phyloP scores from a whole-genome alignment of 2,113 vertebrate species.

The Leucosticte australis region DNA sequence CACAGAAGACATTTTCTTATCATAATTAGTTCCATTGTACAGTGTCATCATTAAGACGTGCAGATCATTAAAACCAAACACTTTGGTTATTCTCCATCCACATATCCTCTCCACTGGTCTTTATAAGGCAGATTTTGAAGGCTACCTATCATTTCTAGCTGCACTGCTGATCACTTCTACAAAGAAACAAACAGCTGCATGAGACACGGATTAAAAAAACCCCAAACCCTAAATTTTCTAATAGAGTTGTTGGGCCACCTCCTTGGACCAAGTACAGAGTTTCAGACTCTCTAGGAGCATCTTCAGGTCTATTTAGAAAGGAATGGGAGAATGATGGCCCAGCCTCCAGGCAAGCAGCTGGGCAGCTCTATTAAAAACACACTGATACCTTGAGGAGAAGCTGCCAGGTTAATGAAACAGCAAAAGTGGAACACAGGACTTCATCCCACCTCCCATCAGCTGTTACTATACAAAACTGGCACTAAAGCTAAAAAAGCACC shows the following conservation, averaged over 20 bases:
- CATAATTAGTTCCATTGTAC: background rate
- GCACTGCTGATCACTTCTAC: background rate
- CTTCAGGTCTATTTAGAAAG: background rate
- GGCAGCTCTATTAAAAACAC: background rate
- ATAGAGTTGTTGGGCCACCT: background rate
- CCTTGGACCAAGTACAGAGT: background rate
- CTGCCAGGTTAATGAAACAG: background rate
- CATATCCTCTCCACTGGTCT: background rate
- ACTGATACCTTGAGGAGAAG: background rate
- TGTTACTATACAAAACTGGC: background rate
- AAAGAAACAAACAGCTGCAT: background rate
- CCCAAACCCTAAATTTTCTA: background rate
- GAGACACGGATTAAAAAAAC: background rate
- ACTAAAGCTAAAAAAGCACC: background rate
- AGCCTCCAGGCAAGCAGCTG: background rate
- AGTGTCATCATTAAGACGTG: background rate
- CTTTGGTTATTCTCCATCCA: background rate
- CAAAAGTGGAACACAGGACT: background rate
- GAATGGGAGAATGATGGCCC: background rate
- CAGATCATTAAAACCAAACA: background rate
- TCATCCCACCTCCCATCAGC: background rate
- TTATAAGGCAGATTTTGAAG: background rate
- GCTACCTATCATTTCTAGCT: background rate
- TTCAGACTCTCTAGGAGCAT: background rate
- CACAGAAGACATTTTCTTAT: background rate